Evolutionary conservation across 2,888 invertebrate genomes (phyloP).

Genomic region (Ennomos quercinarius): DNA sequence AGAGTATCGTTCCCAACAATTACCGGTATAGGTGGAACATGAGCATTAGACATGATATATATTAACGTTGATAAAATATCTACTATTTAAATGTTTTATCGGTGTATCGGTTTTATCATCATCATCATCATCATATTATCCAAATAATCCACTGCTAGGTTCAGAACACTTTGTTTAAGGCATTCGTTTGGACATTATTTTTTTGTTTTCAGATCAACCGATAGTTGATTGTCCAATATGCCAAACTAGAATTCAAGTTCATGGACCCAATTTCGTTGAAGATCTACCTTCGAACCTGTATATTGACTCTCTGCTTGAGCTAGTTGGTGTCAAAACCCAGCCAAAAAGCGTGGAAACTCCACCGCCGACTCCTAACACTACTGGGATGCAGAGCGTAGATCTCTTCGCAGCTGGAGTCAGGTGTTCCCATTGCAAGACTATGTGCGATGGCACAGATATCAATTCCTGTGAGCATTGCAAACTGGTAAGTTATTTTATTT

Average conservation of each 20-base stretch:
- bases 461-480: conserved; percentile 86
- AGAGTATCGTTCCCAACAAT: too few species aligned
- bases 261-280: conserved; percentile 80
- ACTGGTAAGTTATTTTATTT: conserved; percentile 70
- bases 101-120: too few species aligned
- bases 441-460: conserved; percentile 64
- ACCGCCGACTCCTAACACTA: conserved; percentile 48
- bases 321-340: conserved; percentile 67
- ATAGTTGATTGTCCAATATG: conserved; percentile 86
- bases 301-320: conserved; percentile 86
- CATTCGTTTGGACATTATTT: background rate
- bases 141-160: too few species aligned
- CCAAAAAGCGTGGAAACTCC: conserved; percentile 49
- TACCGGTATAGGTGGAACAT: too few species aligned
- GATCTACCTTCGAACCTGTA: conserved; percentile 88
- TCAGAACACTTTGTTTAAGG: too few species aligned
- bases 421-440: conserved; percentile 67
- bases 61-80: too few species aligned
- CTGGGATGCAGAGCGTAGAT: conserved; percentile 60
- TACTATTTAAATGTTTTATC: too few species aligned
- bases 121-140: too few species aligned
- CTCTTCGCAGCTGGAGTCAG: conserved; percentile 65
- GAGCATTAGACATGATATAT: too few species aligned
- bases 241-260: conserved; percentile 73
- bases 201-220: conserved; percentile 60